A percentile compares a stretch with the other conserved stretches of the same genome.
These are phyloP conservation scores for Syndactyla subalaris DNA, from an alignment of 2,797 vertebrate species.

Conservation along the genomic window DNA sequence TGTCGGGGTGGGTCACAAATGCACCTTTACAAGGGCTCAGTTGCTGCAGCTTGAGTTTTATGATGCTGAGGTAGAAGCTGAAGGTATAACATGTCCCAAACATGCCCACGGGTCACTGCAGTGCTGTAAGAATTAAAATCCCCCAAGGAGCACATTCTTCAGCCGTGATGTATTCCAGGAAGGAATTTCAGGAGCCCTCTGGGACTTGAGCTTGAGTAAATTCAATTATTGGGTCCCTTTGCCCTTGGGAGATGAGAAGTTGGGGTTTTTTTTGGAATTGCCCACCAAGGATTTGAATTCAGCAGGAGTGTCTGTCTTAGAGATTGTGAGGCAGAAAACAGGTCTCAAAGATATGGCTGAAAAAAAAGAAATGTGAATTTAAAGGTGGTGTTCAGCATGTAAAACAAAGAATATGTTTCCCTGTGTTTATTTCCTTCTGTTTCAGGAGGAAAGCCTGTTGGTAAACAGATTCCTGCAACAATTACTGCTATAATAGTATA, in stretches of 20 bases:
- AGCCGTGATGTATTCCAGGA: background rate
- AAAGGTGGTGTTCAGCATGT: background rate
- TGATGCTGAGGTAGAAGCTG: background rate
- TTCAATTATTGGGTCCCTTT: background rate
- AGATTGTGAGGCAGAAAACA: background rate
- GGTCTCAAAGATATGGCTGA: background rate
- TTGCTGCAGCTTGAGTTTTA: slow-evolving; percentile 20
- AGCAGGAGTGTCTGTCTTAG: background rate
- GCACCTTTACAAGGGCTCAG: slow-evolving; percentile 13
- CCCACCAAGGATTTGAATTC: background rate
- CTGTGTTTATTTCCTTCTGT: background rate
- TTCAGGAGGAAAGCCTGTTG: background rate
- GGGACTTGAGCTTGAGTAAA: background rate
- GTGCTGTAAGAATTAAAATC: background rate
- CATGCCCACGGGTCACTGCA: background rate
- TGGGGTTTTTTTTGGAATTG: background rate
- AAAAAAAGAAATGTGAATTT: background rate
- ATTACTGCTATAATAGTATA: accelerated
- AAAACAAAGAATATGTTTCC: background rate
- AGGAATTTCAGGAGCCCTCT: background rate
- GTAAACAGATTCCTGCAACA: background rate
- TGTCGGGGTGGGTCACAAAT: background rate
- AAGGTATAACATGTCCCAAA: background rate
- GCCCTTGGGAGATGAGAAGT: background rate
- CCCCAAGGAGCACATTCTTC: background rate